These are phyloP conservation scores for Camponotus vicinus DNA, from an alignment of 1,140 invertebrate genomes.

Conservation along the genomic window DNA sequence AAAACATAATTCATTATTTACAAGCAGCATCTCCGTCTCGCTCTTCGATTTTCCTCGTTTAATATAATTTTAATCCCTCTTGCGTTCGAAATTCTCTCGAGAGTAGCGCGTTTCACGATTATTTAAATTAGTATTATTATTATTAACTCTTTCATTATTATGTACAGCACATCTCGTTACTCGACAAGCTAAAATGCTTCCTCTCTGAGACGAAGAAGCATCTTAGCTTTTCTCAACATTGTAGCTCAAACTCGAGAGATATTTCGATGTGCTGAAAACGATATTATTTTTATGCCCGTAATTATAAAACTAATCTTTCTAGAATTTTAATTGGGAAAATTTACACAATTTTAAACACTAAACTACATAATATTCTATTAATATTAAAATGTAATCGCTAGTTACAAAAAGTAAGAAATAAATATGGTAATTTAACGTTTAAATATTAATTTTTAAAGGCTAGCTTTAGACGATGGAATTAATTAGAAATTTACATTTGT, in stretches of 20 bases:
- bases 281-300: not conserved
- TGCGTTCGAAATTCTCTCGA: constrained; percentile 8
- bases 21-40: constrained; percentile 38
- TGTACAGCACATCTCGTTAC: constrained; percentile 24
- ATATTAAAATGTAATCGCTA: not conserved
- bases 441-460: not conserved
- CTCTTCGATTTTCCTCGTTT: not conserved
- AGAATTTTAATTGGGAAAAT: not conserved
- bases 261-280: constrained; percentile 23
- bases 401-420: constrained; percentile 5
- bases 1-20: constrained; percentile 63
- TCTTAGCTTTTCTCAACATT: constrained; percentile 1
- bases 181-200: not conserved
- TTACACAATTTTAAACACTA: not conserved
- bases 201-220: not conserved
- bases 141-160: constrained; percentile 44
- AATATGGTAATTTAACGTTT: not conserved
- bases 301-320: not conserved
- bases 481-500: not conserved
- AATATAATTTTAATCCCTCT: not conserved
- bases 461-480: not conserved
- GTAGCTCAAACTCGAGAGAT: constrained; percentile 19
- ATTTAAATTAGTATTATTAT: constrained; percentile 22
- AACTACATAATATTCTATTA: too few relatives aligned
- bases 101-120: constrained; percentile 19